These are phyloP conservation scores for Garrulus glandarius DNA, from an alignment of 2,797 vertebrate species.

Conservation along the genomic window DNA sequence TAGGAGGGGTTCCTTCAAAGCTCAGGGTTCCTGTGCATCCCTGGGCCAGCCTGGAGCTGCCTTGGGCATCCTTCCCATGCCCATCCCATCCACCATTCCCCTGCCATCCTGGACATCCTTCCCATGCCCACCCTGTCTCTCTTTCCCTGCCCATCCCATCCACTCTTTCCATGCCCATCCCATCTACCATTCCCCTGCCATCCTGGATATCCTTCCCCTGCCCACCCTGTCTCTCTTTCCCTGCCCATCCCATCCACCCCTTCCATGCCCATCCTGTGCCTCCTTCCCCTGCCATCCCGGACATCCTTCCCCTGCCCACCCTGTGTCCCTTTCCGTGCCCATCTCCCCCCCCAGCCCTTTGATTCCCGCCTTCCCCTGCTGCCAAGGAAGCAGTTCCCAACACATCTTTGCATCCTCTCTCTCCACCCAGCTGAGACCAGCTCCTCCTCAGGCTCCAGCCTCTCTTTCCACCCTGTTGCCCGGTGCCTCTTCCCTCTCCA, in stretches of 20 bases:
- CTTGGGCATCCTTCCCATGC: neutral
- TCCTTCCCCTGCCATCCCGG: neutral
- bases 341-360: neutral
- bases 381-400: neutral
- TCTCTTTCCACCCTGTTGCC: neutral
- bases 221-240: neutral
- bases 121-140: fast-evolving
- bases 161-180: fast-evolving
- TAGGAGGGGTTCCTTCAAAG: neutral
- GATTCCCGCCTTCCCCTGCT: neutral
- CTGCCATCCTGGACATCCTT: neutral
- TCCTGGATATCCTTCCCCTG: too few species aligned
- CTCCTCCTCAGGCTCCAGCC: neutral
- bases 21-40: neutral
- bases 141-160: fast-evolving
- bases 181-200: fast-evolving
- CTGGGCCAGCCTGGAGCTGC: neutral
- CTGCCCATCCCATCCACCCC: fast-evolving
- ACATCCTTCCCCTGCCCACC: too few species aligned
- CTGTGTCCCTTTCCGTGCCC: too few species aligned
- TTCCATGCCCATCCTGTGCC: neutral
- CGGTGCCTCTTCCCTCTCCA: constrained; percentile 4
- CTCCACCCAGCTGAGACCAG: neutral
- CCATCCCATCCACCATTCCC: fast-evolving
- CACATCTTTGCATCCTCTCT: neutral